phyloP scores from a whole-genome alignment of 2,113 vertebrate genomes.

The Barbus barbus region DNA sequence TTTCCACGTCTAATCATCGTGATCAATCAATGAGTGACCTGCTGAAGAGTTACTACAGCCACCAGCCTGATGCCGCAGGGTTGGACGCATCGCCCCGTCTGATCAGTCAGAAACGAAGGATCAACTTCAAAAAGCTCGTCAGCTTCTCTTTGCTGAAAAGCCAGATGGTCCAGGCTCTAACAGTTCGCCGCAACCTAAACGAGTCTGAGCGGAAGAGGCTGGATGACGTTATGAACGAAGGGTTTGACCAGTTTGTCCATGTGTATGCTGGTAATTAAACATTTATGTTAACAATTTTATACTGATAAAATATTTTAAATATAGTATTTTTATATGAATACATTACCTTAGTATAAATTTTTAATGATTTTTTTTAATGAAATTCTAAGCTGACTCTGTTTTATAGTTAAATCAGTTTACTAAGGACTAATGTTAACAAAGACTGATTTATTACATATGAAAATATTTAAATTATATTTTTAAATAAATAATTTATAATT shows the following conservation, averaged over 20 bases:
- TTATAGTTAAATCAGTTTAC: no score
- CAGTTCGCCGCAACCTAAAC: constrained; percentile 62
- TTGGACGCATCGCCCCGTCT: constrained; percentile 53
- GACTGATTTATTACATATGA: no score
- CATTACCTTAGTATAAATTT: no score
- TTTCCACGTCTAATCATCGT: constrained; percentile 50
- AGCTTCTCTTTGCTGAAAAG: constrained; percentile 56
- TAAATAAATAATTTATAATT: no score
- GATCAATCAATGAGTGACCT: constrained; percentile 67
- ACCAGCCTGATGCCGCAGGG: constrained; percentile 44
- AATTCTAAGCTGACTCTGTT: no score
- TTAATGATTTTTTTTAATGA: no score
- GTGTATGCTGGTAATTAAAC: constrained; percentile 76
- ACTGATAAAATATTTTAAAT: background rate
- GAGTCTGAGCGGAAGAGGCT: constrained; percentile 47
- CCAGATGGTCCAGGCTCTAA: constrained; percentile 68
- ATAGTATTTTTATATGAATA: background rate
- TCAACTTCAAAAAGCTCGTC: constrained; percentile 66
- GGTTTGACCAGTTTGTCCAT: constrained; percentile 72
- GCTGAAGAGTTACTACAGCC: constrained; percentile 77
- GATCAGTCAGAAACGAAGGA: constrained; percentile 76
- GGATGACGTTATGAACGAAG: constrained; percentile 64
- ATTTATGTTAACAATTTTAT: background rate
- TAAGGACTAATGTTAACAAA: no score
- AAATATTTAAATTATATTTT: no score